phyloP scores from a whole-genome alignment of 35 echinoderm and acorn worm species.

The Apostichopus parvimensis region DNA sequence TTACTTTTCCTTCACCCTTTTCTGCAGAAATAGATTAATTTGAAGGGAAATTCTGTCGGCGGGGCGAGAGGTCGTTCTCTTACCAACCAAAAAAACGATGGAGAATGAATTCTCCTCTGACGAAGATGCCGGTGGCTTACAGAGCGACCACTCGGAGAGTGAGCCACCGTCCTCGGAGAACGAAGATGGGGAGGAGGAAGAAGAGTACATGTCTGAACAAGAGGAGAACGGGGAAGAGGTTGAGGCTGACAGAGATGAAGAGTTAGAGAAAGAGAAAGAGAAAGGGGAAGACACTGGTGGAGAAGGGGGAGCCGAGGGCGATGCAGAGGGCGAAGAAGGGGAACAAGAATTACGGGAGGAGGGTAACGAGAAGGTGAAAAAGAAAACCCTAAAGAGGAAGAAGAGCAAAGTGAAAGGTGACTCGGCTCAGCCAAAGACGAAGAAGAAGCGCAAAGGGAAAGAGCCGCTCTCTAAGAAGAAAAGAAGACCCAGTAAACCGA shows the following conservation, averaged over 20 bases:
- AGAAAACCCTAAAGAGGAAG: conserved; percentile 46
- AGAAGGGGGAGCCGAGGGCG: not conserved
- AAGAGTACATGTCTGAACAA: not conserved
- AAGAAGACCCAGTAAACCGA: conserved; percentile 43
- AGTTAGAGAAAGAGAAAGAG: conserved; percentile 4
- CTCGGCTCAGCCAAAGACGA: conserved; percentile 38
- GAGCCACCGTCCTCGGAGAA: conserved; percentile 14
- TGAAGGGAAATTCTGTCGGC: not conserved
- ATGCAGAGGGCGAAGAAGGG: conserved; percentile 1
- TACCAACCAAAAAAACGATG: not conserved
- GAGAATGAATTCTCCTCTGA: conserved; percentile 28
- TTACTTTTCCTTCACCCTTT: too few species aligned
- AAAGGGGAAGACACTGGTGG: conserved; percentile 10
- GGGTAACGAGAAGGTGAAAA: conserved; percentile 13
- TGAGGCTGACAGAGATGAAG: not conserved
- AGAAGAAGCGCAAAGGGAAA: conserved; percentile 55
- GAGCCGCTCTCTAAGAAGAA: conserved; percentile 55
- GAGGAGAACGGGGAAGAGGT: conserved; percentile 34
- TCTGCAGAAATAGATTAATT: too few species aligned
- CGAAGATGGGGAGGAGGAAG: conserved; percentile 2
- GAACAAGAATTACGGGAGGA: conserved; percentile 22
- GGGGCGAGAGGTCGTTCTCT: not conserved
- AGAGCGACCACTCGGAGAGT: conserved; percentile 15
- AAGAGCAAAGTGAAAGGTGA: conserved; percentile 48
- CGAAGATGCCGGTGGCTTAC: not conserved